phyloP scores from a whole-genome alignment of 2,113 vertebrate genomes.

The Phyllostomus discolor region DNA sequence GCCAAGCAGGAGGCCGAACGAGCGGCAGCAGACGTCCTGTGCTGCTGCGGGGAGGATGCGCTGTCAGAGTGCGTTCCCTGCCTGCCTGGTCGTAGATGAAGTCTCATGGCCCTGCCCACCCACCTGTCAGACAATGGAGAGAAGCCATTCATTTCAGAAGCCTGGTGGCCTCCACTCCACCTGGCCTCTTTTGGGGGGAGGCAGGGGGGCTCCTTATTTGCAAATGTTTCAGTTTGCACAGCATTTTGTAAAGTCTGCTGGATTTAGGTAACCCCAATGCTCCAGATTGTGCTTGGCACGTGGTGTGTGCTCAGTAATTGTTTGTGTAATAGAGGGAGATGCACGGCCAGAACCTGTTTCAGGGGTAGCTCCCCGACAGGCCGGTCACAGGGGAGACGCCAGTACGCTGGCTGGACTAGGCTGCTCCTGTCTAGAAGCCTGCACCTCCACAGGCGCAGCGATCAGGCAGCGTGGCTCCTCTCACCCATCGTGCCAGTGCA shows the following conservation, averaged over 20 bases:
- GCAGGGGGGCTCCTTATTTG: neutral
- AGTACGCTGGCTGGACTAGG: neutral
- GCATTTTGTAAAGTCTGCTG: neutral
- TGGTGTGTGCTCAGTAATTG: neutral
- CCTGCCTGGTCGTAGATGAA: neutral
- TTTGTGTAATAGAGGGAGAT: neutral
- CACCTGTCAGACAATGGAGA: neutral
- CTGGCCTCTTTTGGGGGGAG: neutral
- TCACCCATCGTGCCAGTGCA: neutral
- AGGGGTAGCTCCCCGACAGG: neutral
- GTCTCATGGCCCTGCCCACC: neutral
- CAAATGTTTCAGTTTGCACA: neutral
- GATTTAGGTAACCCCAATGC: neutral
- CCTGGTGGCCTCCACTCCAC: too few relatives aligned
- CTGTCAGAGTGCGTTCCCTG: neutral
- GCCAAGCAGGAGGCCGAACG: neutral
- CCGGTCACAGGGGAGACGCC: neutral
- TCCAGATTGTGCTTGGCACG: neutral
- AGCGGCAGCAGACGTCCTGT: rapidly evolving
- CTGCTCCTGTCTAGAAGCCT: neutral
- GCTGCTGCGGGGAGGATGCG: rapidly evolving
- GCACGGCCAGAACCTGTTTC: neutral
- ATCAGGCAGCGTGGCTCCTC: neutral
- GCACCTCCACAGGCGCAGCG: neutral
- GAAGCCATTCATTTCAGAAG: neutral